A percentile compares a stretch with the other conserved stretches of the same genome.
These are phyloP conservation scores for Varanus salvator DNA, from an alignment of 2,113 vertebrate species.

Conservation along the genomic window DNA sequence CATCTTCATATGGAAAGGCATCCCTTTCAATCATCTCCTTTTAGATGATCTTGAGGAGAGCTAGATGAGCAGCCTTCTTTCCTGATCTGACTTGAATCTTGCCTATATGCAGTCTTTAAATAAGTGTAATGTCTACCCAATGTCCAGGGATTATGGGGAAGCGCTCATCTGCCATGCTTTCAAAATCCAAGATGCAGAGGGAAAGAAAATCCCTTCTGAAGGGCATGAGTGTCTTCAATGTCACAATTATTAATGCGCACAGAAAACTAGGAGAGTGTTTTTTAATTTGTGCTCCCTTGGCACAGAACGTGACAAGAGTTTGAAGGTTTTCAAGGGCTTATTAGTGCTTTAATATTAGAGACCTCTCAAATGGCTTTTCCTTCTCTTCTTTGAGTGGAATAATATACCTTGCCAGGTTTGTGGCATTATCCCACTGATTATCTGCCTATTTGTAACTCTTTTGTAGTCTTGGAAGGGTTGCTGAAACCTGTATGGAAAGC, in stretches of 20 bases:
- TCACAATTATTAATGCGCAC: slow-evolving; percentile 16
- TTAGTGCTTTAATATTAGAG: neutral
- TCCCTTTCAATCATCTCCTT: slow-evolving; percentile 35
- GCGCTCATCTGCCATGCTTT: slow-evolving; percentile 23
- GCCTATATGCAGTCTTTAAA: slow-evolving; percentile 35
- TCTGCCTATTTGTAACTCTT: neutral
- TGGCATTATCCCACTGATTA: neutral
- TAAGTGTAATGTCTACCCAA: slow-evolving; percentile 44
- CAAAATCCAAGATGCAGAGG: slow-evolving; percentile 50
- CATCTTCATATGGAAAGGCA: neutral
- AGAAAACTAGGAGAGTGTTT: slow-evolving; percentile 41
- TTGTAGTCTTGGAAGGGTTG: neutral
- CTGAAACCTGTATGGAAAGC: neutral
- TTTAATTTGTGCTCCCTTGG: slow-evolving; percentile 46
- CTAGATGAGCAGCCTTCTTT: slow-evolving; percentile 46
- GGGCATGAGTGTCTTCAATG: slow-evolving; percentile 53
- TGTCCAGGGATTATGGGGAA: slow-evolving; percentile 17
- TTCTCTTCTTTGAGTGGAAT: too few relatives aligned
- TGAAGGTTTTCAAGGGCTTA: neutral
- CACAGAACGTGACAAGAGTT: neutral
- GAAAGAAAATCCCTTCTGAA: slow-evolving; percentile 51
- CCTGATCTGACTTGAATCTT: slow-evolving; percentile 13
- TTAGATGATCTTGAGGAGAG: slow-evolving; percentile 38
- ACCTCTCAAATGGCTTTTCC: neutral
- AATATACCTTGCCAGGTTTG: neutral